Base-by-base conservation (phyloP, 2,888 invertebrate genomes). In the Yponomeuta plumbellus region DNA sequence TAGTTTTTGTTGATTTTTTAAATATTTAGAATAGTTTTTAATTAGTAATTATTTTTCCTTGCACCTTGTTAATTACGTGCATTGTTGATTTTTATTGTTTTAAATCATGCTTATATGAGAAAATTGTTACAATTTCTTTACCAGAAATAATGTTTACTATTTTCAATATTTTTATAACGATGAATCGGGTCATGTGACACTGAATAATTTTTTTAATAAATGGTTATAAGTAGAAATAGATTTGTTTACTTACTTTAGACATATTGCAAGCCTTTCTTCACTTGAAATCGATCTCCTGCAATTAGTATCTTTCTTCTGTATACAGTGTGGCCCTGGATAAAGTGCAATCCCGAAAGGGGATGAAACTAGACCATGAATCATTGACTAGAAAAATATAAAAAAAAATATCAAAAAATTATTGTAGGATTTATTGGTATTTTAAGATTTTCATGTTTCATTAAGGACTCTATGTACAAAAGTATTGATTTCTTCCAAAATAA, bases 261-360 rank as follows among this genome's bases (percentile, higher is more conserved):
- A 66, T 58, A 66, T 58, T 58, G 66, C 66, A 57, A 66, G 58
- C 66, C 66, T 66, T 66, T 66, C 66, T 66, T 66, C 66, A 66
- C 66, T 66, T 66, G 58, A 58, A 66, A 66, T 61, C 44, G 66
- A 66, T 66, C 58, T 58, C 58, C 61, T 66, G 66, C 44, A 66
- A 58, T 66, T 66, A 66, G 66, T 66, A 61, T 61, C 59, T 26
- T 61, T 61, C 59, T 66, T 61, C 61, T 58, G 58, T 66, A 66
- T 40, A 34, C n/a, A n/a, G n/a, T n/a, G n/a, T n/a, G n/a, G n/a
- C n/a, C n/a, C n/a, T n/a, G n/a, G n/a, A n/a, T n/a, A n/a, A n/a
- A n/a, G n/a, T n/a, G n/a, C n/a, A n/a, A n/a, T n/a, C n/a, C n/a
- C n/a, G n/a, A n/a, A n/a, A n/a, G n/a, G n/a, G n/a, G n/a, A n/a